Percentiles rank a stretch among this genome's conserved stretches.
phyloP scores from a whole-genome alignment of 2,797 vertebrate genomes.

The Clarias laeviceps region DNA sequence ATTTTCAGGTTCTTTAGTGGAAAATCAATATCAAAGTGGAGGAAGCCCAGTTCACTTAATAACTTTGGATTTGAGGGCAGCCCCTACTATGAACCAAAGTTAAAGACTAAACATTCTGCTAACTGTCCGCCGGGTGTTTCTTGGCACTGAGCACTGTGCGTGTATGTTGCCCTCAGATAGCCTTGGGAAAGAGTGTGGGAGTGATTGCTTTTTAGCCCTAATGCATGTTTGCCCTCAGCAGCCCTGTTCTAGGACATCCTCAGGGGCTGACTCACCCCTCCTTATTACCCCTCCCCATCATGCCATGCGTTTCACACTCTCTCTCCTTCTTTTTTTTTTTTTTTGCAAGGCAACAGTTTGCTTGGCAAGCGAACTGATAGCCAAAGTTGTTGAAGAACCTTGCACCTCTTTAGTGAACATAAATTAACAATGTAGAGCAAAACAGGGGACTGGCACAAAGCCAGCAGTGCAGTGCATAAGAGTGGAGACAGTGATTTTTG shows the following conservation, averaged over 20 bases:
- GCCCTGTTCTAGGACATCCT: conserved; percentile 76
- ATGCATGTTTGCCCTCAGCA: conserved; percentile 76
- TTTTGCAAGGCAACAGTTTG: conserved; percentile 75
- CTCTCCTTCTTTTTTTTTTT: conserved; percentile 21
- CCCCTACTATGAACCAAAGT: conserved; percentile 28
- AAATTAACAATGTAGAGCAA: conserved; percentile 91
- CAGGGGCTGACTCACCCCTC: conserved; percentile 70
- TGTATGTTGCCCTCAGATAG: conserved; percentile 53
- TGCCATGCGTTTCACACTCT: conserved; percentile 67
- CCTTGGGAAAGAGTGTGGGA: conserved; percentile 68
- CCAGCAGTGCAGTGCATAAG: conserved; percentile 76
- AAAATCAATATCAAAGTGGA: conserved; percentile 19
- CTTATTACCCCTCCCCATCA: conserved; percentile 48
- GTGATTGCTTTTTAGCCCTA: conserved; percentile 82
- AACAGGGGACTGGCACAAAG: conserved; percentile 83
- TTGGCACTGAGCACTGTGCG: conserved; percentile 38
- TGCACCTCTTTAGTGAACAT: conserved; percentile 90
- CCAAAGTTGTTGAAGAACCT: conserved; percentile 87
- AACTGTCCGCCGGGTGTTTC: conserved; percentile 36
- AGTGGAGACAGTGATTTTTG: conserved; percentile 84
- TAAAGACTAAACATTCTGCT: conserved; percentile 48
- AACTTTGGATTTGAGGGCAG: conserved; percentile 21
- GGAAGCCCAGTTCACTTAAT: conserved; percentile 37
- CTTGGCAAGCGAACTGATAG: conserved; percentile 83
- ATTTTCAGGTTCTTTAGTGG: conserved; percentile 36